These are phyloP conservation scores for Apaloderma vittatum DNA, from an alignment of 2,113 vertebrate species.

Conservation along the genomic window DNA sequence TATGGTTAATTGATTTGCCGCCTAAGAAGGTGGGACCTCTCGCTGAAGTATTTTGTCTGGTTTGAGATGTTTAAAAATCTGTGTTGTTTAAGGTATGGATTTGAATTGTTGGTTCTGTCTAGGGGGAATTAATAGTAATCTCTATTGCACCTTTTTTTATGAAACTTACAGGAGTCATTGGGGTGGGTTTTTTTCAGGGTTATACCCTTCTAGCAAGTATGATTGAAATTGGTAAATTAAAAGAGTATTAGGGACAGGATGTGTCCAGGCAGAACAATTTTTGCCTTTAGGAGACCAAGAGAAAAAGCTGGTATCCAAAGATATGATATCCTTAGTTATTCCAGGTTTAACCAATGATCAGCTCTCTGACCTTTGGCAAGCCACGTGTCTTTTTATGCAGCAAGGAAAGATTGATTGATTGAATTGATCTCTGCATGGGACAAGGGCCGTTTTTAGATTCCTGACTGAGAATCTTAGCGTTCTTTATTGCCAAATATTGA, in stretches of 20 bases:
- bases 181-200: background rate
- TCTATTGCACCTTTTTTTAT: background rate
- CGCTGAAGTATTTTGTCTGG: background rate
- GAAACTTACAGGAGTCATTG: background rate
- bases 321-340: background rate
- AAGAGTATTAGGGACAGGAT: background rate
- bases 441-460: background rate
- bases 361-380: constrained; percentile 34
- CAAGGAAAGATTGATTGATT: background rate
- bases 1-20: background rate
- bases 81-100: background rate
- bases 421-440: background rate
- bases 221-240: background rate
- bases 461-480: background rate
- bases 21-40: background rate
- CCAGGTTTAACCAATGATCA: background rate
- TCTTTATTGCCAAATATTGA: background rate
- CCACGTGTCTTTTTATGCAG: background rate
- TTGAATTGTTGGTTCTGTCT: background rate
- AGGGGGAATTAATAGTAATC: background rate
- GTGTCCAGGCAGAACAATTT: background rate
- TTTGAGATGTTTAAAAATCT: background rate
- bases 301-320: background rate
- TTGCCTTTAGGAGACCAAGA: background rate
- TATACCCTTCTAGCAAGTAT: background rate